Evolutionary conservation across 2,797 vertebrate species (phyloP), one percentile per base, ranked within the genome.

Genomic region (Phataginus tricuspis): DNA sequence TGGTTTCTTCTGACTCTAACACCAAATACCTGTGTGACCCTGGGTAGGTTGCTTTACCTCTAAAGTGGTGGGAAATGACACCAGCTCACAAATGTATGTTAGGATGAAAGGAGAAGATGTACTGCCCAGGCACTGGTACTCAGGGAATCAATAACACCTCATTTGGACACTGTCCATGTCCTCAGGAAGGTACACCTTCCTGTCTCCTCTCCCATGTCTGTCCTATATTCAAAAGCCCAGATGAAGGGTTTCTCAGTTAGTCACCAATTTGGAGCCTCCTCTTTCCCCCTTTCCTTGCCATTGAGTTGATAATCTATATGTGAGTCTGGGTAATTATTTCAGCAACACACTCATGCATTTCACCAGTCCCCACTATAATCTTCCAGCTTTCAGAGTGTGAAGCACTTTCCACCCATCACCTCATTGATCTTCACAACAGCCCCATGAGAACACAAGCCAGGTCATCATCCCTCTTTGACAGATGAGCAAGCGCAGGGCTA

Each of bases 51-150:
- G 71, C 31, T 88, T 90, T 71, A 88, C 42, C 3, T 68, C 29
- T 94, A 63, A 95, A 92, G 72, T 79, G 79, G 14, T 6, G 1
- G 9, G 23, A 57, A 71, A 13, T 68, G 53, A 74, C 5, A 27
- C 23, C 68, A 89, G 51, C 1, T 31, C 34, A 68, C 6, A 74
- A 39, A 53, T 29, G 18, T 72, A 18, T n/a, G 15, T 39, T 57
- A 74, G 78, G 64, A 39, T 19, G 63, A 92, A 94, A 72, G 61
- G 29, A 93, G 85, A 90, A 91, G 49, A 95, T 66, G 64, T 71
- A 25, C 72, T 61, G 19, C 9, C 14, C 37, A 78, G 61, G 37
- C 61, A 27, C 45, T 55, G 39, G 25, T 63, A 16, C 31, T 64
- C 0, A 15, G 55, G 55, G 29, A 84, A 83, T 63, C 93, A 77